Evolutionary conservation across 2,113 vertebrate species (phyloP).

Genomic region (Halcyon malimbica): DNA sequence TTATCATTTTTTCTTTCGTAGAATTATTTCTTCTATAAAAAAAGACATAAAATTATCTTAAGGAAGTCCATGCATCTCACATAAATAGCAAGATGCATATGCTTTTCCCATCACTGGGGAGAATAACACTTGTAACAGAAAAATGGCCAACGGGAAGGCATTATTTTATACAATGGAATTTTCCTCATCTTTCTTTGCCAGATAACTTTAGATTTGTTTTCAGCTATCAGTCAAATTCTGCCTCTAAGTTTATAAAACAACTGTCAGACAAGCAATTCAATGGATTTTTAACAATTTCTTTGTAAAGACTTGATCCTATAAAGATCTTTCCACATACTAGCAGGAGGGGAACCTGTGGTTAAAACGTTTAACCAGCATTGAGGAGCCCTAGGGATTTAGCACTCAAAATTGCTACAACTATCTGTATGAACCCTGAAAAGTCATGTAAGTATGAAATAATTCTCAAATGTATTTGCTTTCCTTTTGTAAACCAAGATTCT

Average conservation of each 20-base stretch:
- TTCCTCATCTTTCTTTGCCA: not conserved
- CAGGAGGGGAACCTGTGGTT: not conserved
- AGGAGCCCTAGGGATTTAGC: not conserved
- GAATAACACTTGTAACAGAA: not conserved
- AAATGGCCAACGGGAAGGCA: not conserved
- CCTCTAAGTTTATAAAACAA: constrained; percentile 4
- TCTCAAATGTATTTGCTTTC: not conserved
- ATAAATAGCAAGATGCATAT: not conserved
- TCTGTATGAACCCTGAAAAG: not conserved
- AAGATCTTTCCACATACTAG: not conserved
- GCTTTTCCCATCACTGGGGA: not conserved
- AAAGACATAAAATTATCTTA: not conserved
- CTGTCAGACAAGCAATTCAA: not conserved
- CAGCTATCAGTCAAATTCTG: not conserved
- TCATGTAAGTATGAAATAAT: not conserved
- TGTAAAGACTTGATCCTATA: not conserved
- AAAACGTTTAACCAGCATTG: not conserved
- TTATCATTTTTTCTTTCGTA: constrained; percentile 32
- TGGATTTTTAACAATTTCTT: not conserved
- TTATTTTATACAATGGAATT: constrained; percentile 7
- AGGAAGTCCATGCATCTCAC: constrained; percentile 10
- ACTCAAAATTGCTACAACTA: not conserved
- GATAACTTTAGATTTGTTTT: constrained; percentile 14
- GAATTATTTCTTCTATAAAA: constrained; percentile 47
- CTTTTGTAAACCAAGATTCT: not conserved